These are phyloP conservation scores for Orientallactaga sibirica DNA, from an alignment of 2,797 vertebrate species.

Conservation along the genomic window DNA sequence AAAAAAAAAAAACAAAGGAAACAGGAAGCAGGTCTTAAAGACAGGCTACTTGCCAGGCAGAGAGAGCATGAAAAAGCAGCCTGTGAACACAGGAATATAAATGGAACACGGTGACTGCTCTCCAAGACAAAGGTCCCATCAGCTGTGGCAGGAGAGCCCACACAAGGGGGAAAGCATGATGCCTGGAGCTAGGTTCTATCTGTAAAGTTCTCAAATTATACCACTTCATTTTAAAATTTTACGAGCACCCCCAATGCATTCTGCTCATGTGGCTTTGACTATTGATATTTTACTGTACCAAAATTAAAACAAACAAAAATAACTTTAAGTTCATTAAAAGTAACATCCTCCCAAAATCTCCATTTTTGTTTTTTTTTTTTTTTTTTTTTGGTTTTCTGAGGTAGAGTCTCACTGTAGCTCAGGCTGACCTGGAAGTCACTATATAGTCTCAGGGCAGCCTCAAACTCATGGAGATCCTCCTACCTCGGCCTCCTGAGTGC, in stretches of 20 bases:
- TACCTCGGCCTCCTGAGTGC: no score
- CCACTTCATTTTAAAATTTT: not conserved
- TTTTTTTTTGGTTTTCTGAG: no score
- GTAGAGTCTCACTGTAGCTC: no score
- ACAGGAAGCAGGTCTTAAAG: not conserved
- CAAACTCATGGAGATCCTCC: no score
- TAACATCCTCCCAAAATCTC: not conserved
- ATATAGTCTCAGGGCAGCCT: no score
- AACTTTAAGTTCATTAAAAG: no score
- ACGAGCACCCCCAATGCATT: not conserved
- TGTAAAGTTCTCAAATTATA: not conserved
- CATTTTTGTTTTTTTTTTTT: not conserved
- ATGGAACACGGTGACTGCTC: not conserved
- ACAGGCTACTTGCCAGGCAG: not conserved
- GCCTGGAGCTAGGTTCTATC: rapidly evolving
- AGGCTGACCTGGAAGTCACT: no score
- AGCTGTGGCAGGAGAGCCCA: not conserved
- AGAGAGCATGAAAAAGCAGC: not conserved
- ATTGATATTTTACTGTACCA: not conserved
- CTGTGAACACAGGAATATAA: not conserved
- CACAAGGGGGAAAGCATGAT: rapidly evolving
- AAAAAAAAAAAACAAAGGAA: no score
- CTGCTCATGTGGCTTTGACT: not conserved
- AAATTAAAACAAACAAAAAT: no score
- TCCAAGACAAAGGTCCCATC: not conserved